Evolutionary conservation across 2,888 invertebrate species (phyloP).

Genomic region (Torymus aiolomorphi): DNA sequence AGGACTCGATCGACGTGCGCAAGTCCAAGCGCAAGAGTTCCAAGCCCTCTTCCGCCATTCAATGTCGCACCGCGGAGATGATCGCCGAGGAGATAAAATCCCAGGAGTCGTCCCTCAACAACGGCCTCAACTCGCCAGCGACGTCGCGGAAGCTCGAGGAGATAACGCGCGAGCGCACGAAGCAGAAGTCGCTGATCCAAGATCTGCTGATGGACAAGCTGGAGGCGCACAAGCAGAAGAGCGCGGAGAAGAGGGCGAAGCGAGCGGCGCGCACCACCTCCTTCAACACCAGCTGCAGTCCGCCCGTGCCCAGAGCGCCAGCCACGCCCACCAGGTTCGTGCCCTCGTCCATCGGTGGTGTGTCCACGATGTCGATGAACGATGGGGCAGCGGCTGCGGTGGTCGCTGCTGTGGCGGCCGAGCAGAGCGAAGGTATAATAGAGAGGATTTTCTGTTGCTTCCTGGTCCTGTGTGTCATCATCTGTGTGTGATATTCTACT

Average conservation of each 20-base stretch:
- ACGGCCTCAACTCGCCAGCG: constrained; percentile 75
- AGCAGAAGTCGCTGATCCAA: constrained; percentile 89
- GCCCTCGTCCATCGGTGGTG: constrained; percentile 4
- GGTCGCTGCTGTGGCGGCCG: not conserved
- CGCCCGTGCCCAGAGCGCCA: constrained; percentile 41
- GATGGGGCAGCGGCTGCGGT: no score
- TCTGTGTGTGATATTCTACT: no score
- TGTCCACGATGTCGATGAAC: no score
- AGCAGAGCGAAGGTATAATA: not conserved
- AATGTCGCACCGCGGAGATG: constrained; percentile 75
- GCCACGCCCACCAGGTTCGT: constrained; percentile 31
- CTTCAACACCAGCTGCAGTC: constrained; percentile 66
- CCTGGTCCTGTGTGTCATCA: no score
- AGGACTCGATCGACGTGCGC: constrained; percentile 82
- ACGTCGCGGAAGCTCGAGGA: constrained; percentile 84
- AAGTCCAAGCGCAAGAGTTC: constrained; percentile 78
- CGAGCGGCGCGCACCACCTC: constrained; percentile 78
- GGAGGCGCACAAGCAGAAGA: constrained; percentile 81
- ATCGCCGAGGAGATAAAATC: constrained; percentile 75
- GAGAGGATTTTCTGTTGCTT: no score
- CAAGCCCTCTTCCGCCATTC: constrained; percentile 4
- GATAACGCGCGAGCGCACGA: constrained; percentile 86
- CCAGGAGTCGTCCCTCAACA: constrained; percentile 36
- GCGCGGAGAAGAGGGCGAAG: constrained; percentile 80
- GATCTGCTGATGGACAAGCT: constrained; percentile 89